Evolutionary conservation across 2,888 invertebrate species (phyloP), one percentile per base, ranked within the genome.

Genomic region (Nomada fucata): DNA sequence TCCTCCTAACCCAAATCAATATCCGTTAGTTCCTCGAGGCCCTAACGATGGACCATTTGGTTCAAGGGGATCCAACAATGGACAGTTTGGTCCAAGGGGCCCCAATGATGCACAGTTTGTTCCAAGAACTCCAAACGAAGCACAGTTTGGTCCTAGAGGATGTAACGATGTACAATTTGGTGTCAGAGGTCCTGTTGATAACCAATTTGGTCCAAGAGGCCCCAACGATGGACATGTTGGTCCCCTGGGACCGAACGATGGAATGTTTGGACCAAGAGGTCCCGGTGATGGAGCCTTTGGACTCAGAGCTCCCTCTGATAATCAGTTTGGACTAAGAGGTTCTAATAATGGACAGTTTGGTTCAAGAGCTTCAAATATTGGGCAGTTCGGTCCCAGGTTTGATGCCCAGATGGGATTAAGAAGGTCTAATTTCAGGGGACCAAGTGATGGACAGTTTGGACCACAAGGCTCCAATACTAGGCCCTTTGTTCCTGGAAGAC

Each of bases 181-280:
- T 1, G 79, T 77, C 5, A 69, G 77, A 53, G 75, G 79, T 42
- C 18, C 69, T 0, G 76, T 60, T 26, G 76, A 85, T 36, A 44
- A 72, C 11, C 67, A 52, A 15, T 76, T 86, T 20, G 83, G 83
- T 15, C 76, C 74, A 18, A 75, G 81, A 68, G 79, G 79, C 9
- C 71, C 76, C 0, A 70, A 63, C n/a, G 79, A 76, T 44, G 75
- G 60, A 10, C 63, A 67, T 7, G 88, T 89, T 77, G 82, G 80
- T 44, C 80, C 82, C 15, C 81, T 83, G 59, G 86, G 84, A 13
- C 60, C 75, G 0, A 70, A 76, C 20, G 60, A 76, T 2, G 81
- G 71, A 15, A 79, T 76, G n/a, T 82, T 79, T 57, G 85, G 82
- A 1, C 68, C 79, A 26, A 70, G 77, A 55, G 29, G 29, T 29